Evolutionary conservation across 2,888 invertebrate genomes (phyloP).

Genomic region (Ferdinandea cuprea): DNA sequence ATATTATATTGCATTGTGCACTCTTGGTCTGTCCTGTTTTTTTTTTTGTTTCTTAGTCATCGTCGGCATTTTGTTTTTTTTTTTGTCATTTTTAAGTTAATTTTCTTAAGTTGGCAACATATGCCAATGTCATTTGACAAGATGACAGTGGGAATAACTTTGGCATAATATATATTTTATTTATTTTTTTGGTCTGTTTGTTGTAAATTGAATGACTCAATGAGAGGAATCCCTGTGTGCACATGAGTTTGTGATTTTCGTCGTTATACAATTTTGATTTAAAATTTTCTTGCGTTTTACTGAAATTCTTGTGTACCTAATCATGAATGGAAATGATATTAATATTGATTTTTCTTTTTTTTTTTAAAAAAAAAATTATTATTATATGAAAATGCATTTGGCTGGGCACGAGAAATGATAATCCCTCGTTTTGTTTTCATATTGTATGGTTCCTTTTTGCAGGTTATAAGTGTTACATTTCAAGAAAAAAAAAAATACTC

Average conservation of each 20-base stretch:
- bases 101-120: constrained; percentile 60
- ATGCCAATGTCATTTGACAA: constrained; percentile 52
- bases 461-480: constrained; percentile 50
- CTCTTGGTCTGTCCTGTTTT: constrained; percentile 48
- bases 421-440: constrained; percentile 44
- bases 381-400: constrained; percentile 63
- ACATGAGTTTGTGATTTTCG: constrained; percentile 61
- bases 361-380: not conserved
- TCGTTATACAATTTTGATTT: constrained; percentile 23
- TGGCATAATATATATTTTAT: not conserved
- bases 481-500: constrained; percentile 42
- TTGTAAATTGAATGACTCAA: constrained; percentile 55
- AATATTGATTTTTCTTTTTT: constrained; percentile 10
- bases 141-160: constrained; percentile 57
- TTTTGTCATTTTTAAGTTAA: constrained; percentile 47
- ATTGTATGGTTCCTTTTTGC: constrained; percentile 59
- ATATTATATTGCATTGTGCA: constrained; percentile 63
- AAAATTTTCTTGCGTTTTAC: constrained; percentile 34
- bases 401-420: constrained; percentile 54
- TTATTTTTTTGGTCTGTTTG: constrained; percentile 25
- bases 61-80: constrained; percentile 19
- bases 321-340: constrained; percentile 53
- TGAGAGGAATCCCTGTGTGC: constrained; percentile 59
- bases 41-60: constrained; percentile 20
- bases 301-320: constrained; percentile 60